These are phyloP conservation scores for Omphaloscelis lunosa DNA, from an alignment of 2,888 invertebrate species.

Conservation along the genomic window DNA sequence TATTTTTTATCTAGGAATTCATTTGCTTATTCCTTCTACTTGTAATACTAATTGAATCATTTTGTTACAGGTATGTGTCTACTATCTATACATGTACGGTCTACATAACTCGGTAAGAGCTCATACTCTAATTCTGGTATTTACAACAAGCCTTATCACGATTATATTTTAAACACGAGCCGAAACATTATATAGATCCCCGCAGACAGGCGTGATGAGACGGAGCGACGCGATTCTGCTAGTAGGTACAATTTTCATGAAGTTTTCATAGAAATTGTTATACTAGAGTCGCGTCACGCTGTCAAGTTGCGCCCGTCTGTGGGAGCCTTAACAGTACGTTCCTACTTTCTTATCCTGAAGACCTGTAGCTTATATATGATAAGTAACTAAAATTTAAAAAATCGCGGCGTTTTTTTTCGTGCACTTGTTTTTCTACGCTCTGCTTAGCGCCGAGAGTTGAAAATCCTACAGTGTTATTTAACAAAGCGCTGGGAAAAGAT, in stretches of 20 bases:
- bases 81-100: not conserved
- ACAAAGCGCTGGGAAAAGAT: no score
- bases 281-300: not conserved
- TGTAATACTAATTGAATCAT: not conserved
- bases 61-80: slow-evolving; percentile 39
- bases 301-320: not conserved
- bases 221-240: not conserved
- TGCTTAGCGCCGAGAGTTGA: no score
- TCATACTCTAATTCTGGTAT: not conserved
- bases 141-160: not conserved
- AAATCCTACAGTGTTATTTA: no score
- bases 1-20: no score
- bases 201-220: not conserved
- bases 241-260: no score
- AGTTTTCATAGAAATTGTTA: not conserved
- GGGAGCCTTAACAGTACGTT: not conserved
- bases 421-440: no score
- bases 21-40: not conserved
- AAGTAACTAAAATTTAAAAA: no score
- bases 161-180: not conserved
- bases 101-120: not conserved
- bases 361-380: not conserved
- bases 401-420: no score
- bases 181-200: not conserved
- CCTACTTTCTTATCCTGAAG: not conserved